These are phyloP conservation scores for Latrodectus hesperus DNA, from an alignment of 2,888 invertebrate genomes.

Conservation along the genomic window DNA sequence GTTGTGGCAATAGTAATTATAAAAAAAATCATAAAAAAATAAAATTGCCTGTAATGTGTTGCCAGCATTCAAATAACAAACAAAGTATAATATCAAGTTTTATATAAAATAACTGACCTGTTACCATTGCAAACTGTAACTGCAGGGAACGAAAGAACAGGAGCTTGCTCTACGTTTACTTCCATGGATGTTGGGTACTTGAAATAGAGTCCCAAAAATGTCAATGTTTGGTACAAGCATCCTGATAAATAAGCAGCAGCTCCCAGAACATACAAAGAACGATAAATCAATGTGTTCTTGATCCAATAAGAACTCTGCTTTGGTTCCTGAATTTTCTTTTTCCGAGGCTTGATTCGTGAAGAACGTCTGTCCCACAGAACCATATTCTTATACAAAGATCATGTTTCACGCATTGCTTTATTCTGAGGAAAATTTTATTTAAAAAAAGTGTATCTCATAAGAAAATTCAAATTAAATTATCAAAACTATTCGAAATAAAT, in stretches of 20 bases:
- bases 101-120: constrained; percentile 18
- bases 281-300: constrained; percentile 3
- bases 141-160: constrained; percentile 48
- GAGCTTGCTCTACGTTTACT: constrained; percentile 56
- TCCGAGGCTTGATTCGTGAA: background rate
- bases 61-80: too few species aligned
- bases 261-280: constrained; percentile 20
- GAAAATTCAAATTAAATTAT: too few species aligned
- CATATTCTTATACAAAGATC: background rate
- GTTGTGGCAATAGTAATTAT: too few species aligned
- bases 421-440: too few species aligned
- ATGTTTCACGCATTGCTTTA: background rate
- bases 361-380: constrained; percentile 15
- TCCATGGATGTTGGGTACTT: constrained; percentile 64
- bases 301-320: background rate
- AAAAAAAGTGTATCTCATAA: too few species aligned
- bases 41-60: too few species aligned
- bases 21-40: too few species aligned
- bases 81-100: too few species aligned
- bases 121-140: constrained; percentile 66
- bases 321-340: background rate
- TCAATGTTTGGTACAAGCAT: constrained; percentile 60
- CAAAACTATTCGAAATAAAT: too few species aligned
- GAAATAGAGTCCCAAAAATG: constrained; percentile 50
- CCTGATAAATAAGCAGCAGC: constrained; percentile 26